Base-by-base conservation (phyloP, 1,140 invertebrate species). In the Zaprionus capensis region DNA sequence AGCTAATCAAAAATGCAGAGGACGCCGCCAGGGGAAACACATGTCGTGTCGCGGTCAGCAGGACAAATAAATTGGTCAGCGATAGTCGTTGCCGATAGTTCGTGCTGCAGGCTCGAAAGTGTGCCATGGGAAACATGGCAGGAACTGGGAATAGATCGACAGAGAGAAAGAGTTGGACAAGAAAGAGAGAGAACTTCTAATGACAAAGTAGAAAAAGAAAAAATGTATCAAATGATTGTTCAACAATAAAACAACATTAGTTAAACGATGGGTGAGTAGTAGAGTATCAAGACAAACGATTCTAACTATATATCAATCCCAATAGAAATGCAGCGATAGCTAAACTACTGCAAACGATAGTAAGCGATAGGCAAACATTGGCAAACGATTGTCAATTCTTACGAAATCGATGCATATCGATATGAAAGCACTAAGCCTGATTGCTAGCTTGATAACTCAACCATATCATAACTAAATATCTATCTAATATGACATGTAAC, bases 1-100 rank as follows among this genome's bases (percentile, higher is more conserved):
- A 41, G 28, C 69, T 76, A 66, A 76, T 76, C 63, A 76, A 17
- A 17, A 66, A 76, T 76, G 74, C 74, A 72, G 36, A 57, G 34
- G 62, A 34, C 53, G 57, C 69, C 55, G 49, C 44, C 57, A n/a
- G n/a, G 46, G 49, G 49, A 59, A 76, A 72, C 74, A 76, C 57
- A 70, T 75, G 66, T 75, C 66, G n/a, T 31, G 51, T n/a, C 64
- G 34, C 44, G 38, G 49, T 55, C 44, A 53, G 53, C 46, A 76
- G 68, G 53, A 65, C 55, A 65, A 41, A 61, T 59, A 76, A 71
- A 64, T 71, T 71, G 73, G 44, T 44, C 73, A 71, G 1, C 46
- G 46, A 51, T 51, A 51, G 46, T 49, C 9, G 3, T 24, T 12
- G 46, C 4, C 46, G 46, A 51, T 46, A 51, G 17, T 51, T 51